Evolutionary conservation across 2,888 invertebrate genomes (phyloP), one percentile per base, ranked within the genome.

Genomic region (Leistus spinibarbis): DNA sequence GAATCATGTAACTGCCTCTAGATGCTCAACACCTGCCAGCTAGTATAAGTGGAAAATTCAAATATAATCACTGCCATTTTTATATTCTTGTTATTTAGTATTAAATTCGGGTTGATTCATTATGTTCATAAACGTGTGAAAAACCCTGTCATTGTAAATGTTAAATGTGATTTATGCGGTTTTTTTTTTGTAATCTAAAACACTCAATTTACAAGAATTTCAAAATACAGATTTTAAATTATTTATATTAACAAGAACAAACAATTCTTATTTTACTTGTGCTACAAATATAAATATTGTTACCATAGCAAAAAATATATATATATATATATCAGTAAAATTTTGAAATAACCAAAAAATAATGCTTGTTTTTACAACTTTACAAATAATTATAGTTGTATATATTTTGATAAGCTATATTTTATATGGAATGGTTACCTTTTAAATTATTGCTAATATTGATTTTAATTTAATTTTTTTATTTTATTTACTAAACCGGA

Each of bases 1-100:
- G 24, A 60, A 69, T 20, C 53, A 40, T 5, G 63, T 53, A 40
- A 54, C 74, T 67, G 62, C 67, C 68, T 54, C 63, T 24, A 69
- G 63, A 40, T 57, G 66, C 22, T 22, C 16, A 40, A 65, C 65
- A 27, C 19, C 66, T 54, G 75, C 69, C 69, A 75, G 75, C 69
- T 75, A 75, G 75, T 75, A 75, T 63, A 75, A 24, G 64, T 54
- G 64, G 60, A 57, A 62, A 16, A 56, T 17, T 53, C 66, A 24
- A 62, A 63, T 64, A 23, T 66, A 72, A 75, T 22, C 75, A 75
- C 75, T 75, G 75, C 75, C 75, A 75, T 75, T 75, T 75, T 40
- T 75, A 64, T 69, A 75, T 40, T 62, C 56, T 69, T 68, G 73
- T 73, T 73, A 73, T 72, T 72, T 66, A 72, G 40, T 71, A 20